Percentiles rank a stretch among this genome's conserved stretches.
Conservation (phyloP, 2,888 invertebrate genomes). For the Yponomeuta evonymella region DNA sequence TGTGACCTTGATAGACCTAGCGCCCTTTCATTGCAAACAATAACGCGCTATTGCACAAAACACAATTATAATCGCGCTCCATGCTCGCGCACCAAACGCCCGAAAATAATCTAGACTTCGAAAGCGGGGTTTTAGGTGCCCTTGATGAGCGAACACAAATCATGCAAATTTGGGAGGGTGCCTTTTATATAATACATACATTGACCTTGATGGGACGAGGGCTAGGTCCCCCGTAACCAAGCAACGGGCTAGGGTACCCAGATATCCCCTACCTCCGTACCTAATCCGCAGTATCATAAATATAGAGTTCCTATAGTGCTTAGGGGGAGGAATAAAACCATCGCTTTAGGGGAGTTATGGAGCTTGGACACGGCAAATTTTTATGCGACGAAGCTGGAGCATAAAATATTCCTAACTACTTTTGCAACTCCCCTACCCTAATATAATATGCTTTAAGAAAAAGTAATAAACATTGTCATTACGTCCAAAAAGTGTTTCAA, state of each 20-base stretch:
- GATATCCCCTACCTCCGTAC: constrained; percentile 52
- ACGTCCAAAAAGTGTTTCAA: no score
- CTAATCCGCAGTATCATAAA: constrained; percentile 65
- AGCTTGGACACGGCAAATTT: constrained; percentile 6
- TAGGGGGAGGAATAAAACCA: neutral
- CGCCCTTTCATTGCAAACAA: neutral
- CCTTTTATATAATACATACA: constrained; percentile 37
- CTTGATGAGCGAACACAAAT: constrained; percentile 20
- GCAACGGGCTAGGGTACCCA: constrained; percentile 58
- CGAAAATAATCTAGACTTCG: neutral
- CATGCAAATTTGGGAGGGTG: constrained; percentile 31
- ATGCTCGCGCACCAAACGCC: neutral
- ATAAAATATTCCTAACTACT: neutral
- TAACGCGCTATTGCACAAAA: neutral
- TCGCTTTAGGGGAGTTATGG: neutral
- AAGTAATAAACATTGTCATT: no score
- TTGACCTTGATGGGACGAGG: constrained; percentile 57
- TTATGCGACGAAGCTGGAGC: neutral
- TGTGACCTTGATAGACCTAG: neutral
- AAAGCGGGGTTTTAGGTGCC: neutral
- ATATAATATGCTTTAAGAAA: no score
- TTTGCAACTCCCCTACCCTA: no score
- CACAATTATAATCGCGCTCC: neutral
- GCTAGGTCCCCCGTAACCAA: constrained; percentile 63
- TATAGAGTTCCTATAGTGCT: constrained; percentile 57